Evolutionary conservation across 2,888 invertebrate genomes (phyloP), one percentile per base, ranked within the genome.

Genomic region (Geophilus truncorum): DNA sequence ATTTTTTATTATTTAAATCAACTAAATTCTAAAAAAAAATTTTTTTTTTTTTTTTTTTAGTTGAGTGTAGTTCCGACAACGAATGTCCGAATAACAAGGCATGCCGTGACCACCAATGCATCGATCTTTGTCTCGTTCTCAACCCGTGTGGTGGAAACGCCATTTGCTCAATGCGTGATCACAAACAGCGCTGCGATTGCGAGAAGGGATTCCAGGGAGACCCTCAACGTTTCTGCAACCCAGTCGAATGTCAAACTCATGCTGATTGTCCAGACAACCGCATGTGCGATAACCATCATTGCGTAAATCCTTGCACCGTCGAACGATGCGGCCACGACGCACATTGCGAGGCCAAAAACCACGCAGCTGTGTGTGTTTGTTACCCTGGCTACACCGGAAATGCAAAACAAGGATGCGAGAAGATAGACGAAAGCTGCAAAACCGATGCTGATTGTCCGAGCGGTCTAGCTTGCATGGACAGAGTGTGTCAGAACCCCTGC

Each of bases 401-500:
- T 81, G 75, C 80, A 23, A 81, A 79, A 40, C 80, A 80, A 80
- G 83, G 82, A 34, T 82, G 83, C 23, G 12, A 30, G 45, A 62
- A 2, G 76, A 75, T 75, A 15, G 78, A 80, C 12, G 32, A 45
- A 2, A 80, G 77, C 23, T 82, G 82, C 30, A 51, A 21, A 25
- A 81, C 81, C 7, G 81, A 82, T 40, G 77, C 81, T 25, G 93
- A 94, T 86, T 89, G 70, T 87, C 89, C 83, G 88, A 91, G 18
- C 91, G 82, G 84, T 92, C 86, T 96, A 83, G 95, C 95, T 57
- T 96, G 96, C 87, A 92, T 95, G 85, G 91, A 90, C 85, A 92
- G 92, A 76, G 89, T 89, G 83, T 96, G 96, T 85, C 92, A 90
- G 85, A 93, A 95, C 86, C 95, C 95, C 0, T 96, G 96, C 86